These are phyloP conservation scores for Cervus canadensis DNA, from an alignment of 2,113 vertebrate species.

Conservation along the genomic window DNA sequence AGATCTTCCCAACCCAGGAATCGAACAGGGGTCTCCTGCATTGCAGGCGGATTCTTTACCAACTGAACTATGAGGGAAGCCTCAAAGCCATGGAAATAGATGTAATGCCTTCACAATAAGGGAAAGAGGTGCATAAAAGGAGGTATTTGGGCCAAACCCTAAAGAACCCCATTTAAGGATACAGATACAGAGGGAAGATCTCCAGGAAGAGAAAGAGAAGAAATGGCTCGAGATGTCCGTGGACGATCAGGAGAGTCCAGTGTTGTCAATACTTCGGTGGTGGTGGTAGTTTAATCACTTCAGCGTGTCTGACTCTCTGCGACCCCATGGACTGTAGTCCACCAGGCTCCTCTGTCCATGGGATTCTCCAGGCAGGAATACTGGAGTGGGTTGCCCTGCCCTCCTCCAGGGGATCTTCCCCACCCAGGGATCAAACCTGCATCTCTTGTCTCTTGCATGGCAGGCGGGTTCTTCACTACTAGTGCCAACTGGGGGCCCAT, in stretches of 20 bases:
- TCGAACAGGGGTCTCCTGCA: fast-evolving
- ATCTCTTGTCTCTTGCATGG: background rate
- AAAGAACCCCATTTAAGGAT: background rate
- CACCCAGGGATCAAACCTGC: background rate
- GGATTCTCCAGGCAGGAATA: background rate
- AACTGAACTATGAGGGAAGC: background rate
- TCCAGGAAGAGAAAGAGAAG: background rate
- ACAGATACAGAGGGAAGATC: too few species aligned
- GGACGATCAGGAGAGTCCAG: background rate
- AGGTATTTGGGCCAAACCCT: background rate
- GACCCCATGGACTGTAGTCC: background rate
- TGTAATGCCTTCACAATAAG: background rate
- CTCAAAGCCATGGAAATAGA: background rate
- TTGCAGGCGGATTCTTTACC: background rate
- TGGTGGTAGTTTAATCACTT: background rate
- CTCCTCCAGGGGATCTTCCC: background rate
- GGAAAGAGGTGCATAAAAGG: background rate
- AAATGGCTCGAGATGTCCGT: background rate
- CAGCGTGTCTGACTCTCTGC: fast-evolving
- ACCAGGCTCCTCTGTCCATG: background rate
- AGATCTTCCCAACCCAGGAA: background rate
- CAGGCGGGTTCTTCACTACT: background rate
- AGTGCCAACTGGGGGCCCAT: background rate
- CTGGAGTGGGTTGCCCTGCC: background rate
- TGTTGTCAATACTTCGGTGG: fast-evolving